Percentiles rank a stretch among this genome's conserved stretches.
Evolutionary conservation across 2,888 invertebrate genomes (phyloP).

Genomic region (Ornithoptera alexandrae): DNA sequence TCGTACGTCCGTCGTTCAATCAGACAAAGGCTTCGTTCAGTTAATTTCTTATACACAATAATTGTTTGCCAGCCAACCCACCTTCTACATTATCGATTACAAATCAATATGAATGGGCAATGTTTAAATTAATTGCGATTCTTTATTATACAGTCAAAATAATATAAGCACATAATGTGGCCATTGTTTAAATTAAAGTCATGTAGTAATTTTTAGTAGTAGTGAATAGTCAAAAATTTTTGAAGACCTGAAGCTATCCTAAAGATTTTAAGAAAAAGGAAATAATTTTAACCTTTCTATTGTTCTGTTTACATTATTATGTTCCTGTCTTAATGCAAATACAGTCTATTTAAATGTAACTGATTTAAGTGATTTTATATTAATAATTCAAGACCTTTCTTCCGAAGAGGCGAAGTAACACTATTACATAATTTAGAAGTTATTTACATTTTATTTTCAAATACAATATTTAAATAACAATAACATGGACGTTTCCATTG

Average conservation of each 20-base stretch:
- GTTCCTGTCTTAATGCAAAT: neutral
- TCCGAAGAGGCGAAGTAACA: neutral
- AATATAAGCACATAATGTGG: neutral
- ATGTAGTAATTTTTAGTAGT: neutral
- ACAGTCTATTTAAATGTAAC: neutral
- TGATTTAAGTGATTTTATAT: neutral
- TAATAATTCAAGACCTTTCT: neutral
- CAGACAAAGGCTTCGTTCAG: conserved; percentile 14
- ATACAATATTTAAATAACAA: conserved; percentile 2
- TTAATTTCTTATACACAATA: conserved; percentile 18
- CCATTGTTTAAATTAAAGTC: neutral
- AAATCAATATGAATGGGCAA: conserved; percentile 14
- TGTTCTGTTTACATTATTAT: no score
- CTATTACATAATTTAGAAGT: neutral
- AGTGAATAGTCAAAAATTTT: neutral
- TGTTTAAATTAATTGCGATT: conserved; percentile 11
- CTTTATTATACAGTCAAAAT: conserved; percentile 9
- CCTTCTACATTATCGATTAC: conserved; percentile 13
- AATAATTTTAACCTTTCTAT: no score
- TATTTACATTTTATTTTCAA: conserved; percentile 1
- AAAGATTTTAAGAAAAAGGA: no score
- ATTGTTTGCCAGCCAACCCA: conserved; percentile 9
- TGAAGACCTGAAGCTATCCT: no score
- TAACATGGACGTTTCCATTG: neutral
- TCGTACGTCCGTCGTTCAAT: neutral